These are phyloP conservation scores for Macquaria ambigua DNA, from an alignment of 2,113 vertebrate species.

Conservation along the genomic window DNA sequence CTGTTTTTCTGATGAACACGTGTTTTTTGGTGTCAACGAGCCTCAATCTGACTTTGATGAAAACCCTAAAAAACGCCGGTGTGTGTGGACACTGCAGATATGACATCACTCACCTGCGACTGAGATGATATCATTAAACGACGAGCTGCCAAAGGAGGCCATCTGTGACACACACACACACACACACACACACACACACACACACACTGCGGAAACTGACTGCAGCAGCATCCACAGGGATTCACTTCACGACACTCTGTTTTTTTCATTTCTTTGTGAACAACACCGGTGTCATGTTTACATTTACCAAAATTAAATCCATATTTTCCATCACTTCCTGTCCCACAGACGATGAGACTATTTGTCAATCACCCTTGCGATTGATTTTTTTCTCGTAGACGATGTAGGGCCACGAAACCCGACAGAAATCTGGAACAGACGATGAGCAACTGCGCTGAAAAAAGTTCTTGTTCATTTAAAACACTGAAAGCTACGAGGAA, in stretches of 20 bases:
- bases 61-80: neutral
- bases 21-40: neutral
- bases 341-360: neutral
- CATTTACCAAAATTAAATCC: neutral
- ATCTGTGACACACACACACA: slow-evolving; percentile 40
- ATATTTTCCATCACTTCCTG: neutral
- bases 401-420: neutral
- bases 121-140: slow-evolving; percentile 55
- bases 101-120: slow-evolving; percentile 65
- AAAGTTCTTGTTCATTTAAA: neutral
- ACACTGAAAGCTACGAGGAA: neutral
- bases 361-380: neutral
- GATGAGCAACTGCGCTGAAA: neutral
- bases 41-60: slow-evolving; percentile 18
- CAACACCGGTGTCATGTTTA: neutral
- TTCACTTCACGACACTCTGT: neutral
- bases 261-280: neutral
- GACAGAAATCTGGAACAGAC: neutral
- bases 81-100: slow-evolving; percentile 57
- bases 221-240: slow-evolving; percentile 25
- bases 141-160: slow-evolving; percentile 59
- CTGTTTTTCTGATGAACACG: neutral
- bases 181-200: slow-evolving; percentile 20
- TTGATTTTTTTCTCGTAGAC: neutral
- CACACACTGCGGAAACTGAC: slow-evolving; percentile 42